Percentiles rank a stretch among this genome's conserved stretches.
Evolutionary conservation across 2,888 invertebrate species (phyloP).

Genomic region (Strigamia maritima): DNA sequence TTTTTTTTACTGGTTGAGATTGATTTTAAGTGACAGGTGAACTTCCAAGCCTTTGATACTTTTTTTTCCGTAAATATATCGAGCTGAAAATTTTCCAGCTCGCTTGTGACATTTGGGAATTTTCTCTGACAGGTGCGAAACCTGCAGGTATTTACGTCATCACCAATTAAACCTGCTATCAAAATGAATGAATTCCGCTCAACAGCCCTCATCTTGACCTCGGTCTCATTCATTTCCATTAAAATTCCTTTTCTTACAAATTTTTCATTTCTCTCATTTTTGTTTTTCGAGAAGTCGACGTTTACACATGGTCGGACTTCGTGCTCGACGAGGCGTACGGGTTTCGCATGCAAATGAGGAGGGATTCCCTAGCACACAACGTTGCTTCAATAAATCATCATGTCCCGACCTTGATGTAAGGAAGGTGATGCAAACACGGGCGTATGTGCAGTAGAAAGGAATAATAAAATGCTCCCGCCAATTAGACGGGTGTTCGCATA

Average conservation of each 20-base stretch:
- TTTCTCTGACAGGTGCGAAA: neutral
- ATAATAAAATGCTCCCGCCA: constrained; percentile 32
- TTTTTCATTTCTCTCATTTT: neutral
- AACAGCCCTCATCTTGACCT: neutral
- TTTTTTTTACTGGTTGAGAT: constrained; percentile 1
- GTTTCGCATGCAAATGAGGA: constrained; percentile 22
- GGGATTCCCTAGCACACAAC: constrained; percentile 22
- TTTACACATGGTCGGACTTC: neutral
- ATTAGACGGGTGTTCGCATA: constrained; percentile 12
- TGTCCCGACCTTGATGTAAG: constrained; percentile 22
- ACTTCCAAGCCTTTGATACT: constrained; percentile 15
- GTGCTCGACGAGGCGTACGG: neutral
- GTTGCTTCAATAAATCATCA: constrained; percentile 30
- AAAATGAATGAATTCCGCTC: neutral
- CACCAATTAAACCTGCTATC: neutral
- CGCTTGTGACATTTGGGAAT: constrained; percentile 5
- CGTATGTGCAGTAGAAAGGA: constrained; percentile 28
- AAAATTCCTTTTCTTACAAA: neutral
- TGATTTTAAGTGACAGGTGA: constrained; percentile 30
- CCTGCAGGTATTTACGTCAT: constrained; percentile 2
- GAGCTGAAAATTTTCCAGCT: neutral
- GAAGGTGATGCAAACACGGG: constrained; percentile 25
- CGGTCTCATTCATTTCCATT: neutral
- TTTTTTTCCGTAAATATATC: neutral
- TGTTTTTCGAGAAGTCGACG: neutral